These are phyloP conservation scores for Himalopsyche tibetana DNA, from an alignment of 2,888 invertebrate species.

Conservation along the genomic window DNA sequence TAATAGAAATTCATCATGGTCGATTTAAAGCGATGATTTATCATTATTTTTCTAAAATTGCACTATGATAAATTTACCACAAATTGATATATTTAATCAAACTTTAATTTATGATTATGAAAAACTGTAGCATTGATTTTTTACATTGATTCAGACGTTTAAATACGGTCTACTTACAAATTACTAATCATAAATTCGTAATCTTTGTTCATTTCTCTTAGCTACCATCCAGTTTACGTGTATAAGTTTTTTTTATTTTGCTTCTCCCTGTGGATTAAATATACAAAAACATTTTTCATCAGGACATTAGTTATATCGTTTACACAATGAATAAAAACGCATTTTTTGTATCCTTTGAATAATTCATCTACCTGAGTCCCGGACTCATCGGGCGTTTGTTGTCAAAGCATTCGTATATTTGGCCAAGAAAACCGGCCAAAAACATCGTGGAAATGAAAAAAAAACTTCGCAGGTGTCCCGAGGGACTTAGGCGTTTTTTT, in stretches of 20 bases:
- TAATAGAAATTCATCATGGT: too few species aligned
- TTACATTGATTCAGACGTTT: too few species aligned
- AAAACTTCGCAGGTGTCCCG: slow-evolving; percentile 64
- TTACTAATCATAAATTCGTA: too few species aligned
- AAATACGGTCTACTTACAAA: too few species aligned
- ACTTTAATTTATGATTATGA: too few species aligned
- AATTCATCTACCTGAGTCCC: slow-evolving; percentile 61
- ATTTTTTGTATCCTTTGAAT: slow-evolving; percentile 62
- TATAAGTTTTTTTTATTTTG: neutral
- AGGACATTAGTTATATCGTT: slow-evolving; percentile 33
- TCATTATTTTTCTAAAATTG: too few species aligned
- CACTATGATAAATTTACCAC: too few species aligned
- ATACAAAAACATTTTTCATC: slow-evolving; percentile 28
- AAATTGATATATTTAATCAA: too few species aligned
- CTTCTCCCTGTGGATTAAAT: slow-evolving; percentile 13
- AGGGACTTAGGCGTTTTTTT: slow-evolving; percentile 59
- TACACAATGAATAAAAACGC: slow-evolving; percentile 50
- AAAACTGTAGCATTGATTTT: too few species aligned
- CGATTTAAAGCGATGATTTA: too few species aligned
- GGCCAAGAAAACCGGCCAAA: slow-evolving; percentile 55
- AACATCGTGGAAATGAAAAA: slow-evolving; percentile 56
- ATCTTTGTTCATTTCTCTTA: too few species aligned
- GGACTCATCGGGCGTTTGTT: slow-evolving; percentile 58
- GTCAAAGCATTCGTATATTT: slow-evolving; percentile 64
- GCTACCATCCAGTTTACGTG: neutral